Conservation (phyloP, 2,797 vertebrate species). For the Aulostomus chinensis region DNA sequence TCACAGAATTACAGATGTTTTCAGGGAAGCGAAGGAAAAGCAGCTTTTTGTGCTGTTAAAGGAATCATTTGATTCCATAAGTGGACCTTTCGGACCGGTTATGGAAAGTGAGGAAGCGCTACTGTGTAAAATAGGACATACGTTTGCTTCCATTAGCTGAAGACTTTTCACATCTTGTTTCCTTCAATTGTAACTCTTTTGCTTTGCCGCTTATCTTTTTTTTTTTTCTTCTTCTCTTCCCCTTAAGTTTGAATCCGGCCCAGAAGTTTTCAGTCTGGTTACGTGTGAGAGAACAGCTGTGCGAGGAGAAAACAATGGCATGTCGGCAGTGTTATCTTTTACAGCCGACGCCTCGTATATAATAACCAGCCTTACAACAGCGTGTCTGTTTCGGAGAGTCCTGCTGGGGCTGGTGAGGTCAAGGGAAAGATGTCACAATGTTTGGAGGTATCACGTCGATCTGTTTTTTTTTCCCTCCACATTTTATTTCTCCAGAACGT, state of each 20-base stretch:
- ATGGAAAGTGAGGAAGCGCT: constrained; percentile 30
- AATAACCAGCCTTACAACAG: neutral
- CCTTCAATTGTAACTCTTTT: constrained; percentile 17
- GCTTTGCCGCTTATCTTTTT: too few species aligned
- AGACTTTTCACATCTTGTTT: constrained; percentile 24
- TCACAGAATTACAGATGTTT: too few species aligned
- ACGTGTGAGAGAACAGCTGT: constrained; percentile 21
- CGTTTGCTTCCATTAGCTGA: constrained; percentile 13
- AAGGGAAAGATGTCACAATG: too few species aligned
- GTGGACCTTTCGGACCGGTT: constrained; percentile 25
- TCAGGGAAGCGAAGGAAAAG: too few species aligned
- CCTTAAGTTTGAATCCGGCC: neutral
- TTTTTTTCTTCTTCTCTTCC: constrained; percentile 6
- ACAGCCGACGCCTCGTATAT: neutral
- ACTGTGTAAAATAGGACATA: constrained; percentile 44
- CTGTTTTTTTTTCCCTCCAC: too few species aligned
- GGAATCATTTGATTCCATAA: constrained; percentile 24
- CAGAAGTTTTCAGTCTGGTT: constrained; percentile 17
- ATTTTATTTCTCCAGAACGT: too few species aligned
- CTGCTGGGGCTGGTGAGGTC: too few species aligned
- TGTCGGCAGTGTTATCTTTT: neutral
- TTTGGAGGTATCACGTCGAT: too few species aligned
- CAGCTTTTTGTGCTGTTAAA: constrained; percentile 7
- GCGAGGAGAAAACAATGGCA: constrained; percentile 6
- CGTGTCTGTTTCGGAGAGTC: neutral